Base-by-base conservation (phyloP, 2,888 invertebrate genomes). In the Scaptomyza tumidula region DNA sequence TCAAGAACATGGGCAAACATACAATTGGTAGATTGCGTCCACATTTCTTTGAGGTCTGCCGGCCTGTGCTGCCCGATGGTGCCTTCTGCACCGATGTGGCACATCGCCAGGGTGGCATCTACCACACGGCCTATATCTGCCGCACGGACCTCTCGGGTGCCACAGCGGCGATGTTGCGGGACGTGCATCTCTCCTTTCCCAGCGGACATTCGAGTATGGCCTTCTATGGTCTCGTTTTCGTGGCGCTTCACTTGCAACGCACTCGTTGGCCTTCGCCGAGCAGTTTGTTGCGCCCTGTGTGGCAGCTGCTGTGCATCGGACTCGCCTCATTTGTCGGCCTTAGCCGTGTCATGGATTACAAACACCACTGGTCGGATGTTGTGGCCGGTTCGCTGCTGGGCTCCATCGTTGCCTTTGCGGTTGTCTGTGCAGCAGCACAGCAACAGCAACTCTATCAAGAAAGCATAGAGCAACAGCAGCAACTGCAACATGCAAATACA, bases 361-460 rank as follows among this genome's bases (percentile, higher is more conserved):
- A 98, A 92, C 99, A 99, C 92, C 98, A 99, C 90, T 98, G 98
- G 97, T 98, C 97, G 90, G 99, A 99, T 92, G 98, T 98, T 5
- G 93, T 98, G 43, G 95, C 95, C 66, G 99, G 99, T 0, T 93
- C 95, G 78, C 84, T 93, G 58, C 93, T 97, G 75, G 97, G 97
- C 19, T 90, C 94, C 49, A 86, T 94, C 37, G 93, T 93, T 70
- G 96, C 97, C 72, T 82, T 95, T 70, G 91, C 96, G 79, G 94
- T 95, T 90, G 58, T 64, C 3, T 50, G 29, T 48, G 71, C 54
- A 16, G 86, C 88, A 10, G 68, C 33, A 7, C 37, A 52, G 59
- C 75, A 83, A 46, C 66, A 60, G 11, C 49, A 48, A 24, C 29
- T 63, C 58, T 62, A 55, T 24, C 44, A 43, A 7, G 24, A 19